These are phyloP conservation scores for Enoplosus armatus DNA, from an alignment of 2,797 vertebrate species.

Conservation along the genomic window DNA sequence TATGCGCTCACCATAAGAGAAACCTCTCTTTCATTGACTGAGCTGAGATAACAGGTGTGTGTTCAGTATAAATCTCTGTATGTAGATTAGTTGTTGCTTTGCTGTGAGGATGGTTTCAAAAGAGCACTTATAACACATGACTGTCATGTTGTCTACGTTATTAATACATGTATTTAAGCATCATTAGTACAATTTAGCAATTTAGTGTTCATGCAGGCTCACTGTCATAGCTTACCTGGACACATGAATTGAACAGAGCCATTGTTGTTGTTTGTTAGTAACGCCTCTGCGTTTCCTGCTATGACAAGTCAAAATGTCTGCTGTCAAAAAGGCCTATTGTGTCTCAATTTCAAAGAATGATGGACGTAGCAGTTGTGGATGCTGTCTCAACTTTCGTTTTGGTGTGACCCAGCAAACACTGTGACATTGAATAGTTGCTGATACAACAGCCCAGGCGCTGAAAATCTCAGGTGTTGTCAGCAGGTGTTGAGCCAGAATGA, in stretches of 20 bases:
- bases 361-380: constrained; percentile 18
- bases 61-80: constrained; percentile 4
- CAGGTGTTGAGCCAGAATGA: constrained; percentile 64
- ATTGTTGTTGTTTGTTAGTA: too few species aligned
- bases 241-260: neutral
- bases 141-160: neutral
- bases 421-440: constrained; percentile 62
- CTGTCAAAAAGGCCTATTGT: neutral
- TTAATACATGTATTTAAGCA: neutral
- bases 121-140: neutral
- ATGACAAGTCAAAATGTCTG: neutral
- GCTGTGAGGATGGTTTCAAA: neutral
- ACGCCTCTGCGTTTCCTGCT: neutral
- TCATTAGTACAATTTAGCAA: neutral
- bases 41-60: constrained; percentile 45
- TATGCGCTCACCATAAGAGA: constrained; percentile 13
- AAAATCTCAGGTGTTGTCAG: constrained; percentile 61
- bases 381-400: constrained; percentile 47
- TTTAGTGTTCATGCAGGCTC: too few species aligned
- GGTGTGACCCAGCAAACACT: constrained; percentile 46
- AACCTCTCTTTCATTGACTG: constrained; percentile 26
- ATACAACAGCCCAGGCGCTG: constrained; percentile 42
- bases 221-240: too few species aligned
- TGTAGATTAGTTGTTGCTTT: constrained; percentile 6
- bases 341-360: constrained; percentile 25